Conservation (phyloP, 1,140 invertebrate species). For the Drosophila insularis region DNA sequence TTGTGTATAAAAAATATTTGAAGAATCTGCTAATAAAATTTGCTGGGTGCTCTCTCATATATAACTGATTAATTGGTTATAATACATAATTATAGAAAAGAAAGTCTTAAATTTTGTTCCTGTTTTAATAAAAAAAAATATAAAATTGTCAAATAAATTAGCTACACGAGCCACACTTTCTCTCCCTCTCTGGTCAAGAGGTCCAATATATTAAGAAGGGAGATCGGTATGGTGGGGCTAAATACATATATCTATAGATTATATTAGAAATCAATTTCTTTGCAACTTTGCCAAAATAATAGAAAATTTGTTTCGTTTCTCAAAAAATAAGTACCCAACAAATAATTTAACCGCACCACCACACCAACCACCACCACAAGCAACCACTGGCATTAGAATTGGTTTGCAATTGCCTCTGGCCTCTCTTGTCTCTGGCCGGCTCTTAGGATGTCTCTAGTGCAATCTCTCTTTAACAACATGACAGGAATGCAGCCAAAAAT, state of each 20-base stretch:
- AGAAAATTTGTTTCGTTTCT: slow-evolving; percentile 8
- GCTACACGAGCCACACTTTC: neutral
- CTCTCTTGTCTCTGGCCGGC: slow-evolving; percentile 10
- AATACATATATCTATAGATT: slow-evolving; percentile 39
- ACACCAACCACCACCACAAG: slow-evolving; percentile 6
- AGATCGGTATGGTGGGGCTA: no score
- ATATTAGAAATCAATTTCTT: slow-evolving; percentile 76
- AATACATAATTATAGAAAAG: no score
- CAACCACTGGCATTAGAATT: neutral
- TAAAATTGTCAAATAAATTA: neutral
- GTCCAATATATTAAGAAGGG: no score
- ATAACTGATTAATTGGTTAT: no score
- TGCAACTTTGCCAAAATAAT: slow-evolving; percentile 64
- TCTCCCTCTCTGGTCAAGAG: no score
- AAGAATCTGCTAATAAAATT: no score
- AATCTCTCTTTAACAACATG: slow-evolving; percentile 33
- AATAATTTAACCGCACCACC: neutral
- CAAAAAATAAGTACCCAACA: neutral
- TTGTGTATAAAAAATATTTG: no score
- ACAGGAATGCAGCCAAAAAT: slow-evolving; percentile 62
- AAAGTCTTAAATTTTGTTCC: neutral
- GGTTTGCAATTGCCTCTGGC: neutral
- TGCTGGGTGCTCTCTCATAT: no score
- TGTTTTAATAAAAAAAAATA: neutral
- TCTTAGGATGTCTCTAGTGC: neutral